Evolutionary conservation across 1,140 invertebrate species (phyloP).

Genomic region (Lasioglossum baleicum): DNA sequence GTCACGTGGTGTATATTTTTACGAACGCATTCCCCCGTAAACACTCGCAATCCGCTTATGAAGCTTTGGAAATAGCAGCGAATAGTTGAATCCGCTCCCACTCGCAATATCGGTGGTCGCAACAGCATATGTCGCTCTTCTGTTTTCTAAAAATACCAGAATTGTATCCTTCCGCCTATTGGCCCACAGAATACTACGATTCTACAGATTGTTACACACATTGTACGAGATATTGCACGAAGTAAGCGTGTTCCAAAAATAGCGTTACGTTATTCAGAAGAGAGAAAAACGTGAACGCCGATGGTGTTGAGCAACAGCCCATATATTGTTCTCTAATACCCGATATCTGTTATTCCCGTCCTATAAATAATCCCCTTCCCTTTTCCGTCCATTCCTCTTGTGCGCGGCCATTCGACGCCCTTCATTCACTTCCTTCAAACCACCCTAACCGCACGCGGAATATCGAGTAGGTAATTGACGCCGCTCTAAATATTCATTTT

Average conservation of each 20-base stretch:
- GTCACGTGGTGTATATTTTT: no score
- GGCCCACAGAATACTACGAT: background rate
- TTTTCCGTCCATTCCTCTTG: background rate
- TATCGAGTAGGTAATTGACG: constrained; percentile 13
- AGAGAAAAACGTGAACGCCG: background rate
- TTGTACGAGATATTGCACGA: no score
- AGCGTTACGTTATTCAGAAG: background rate
- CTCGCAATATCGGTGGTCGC: background rate
- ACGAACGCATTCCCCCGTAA: no score
- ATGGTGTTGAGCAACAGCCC: background rate
- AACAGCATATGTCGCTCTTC: background rate
- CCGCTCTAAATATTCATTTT: background rate
- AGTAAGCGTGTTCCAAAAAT: no score
- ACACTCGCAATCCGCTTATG: no score
- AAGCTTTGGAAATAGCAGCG: background rate
- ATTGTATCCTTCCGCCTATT: background rate
- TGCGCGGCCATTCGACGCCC: background rate
- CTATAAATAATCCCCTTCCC: background rate
- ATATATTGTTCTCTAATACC: background rate
- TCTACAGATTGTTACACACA: no score
- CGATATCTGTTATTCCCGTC: background rate
- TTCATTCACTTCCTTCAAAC: constrained; percentile 3
- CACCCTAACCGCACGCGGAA: background rate
- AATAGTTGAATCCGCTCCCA: background rate
- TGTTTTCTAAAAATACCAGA: background rate